A percentile compares a stretch with the other conserved stretches of the same genome.
phyloP scores from a whole-genome alignment of 2,888 invertebrate genomes.

The Heteromurus nitidus region DNA sequence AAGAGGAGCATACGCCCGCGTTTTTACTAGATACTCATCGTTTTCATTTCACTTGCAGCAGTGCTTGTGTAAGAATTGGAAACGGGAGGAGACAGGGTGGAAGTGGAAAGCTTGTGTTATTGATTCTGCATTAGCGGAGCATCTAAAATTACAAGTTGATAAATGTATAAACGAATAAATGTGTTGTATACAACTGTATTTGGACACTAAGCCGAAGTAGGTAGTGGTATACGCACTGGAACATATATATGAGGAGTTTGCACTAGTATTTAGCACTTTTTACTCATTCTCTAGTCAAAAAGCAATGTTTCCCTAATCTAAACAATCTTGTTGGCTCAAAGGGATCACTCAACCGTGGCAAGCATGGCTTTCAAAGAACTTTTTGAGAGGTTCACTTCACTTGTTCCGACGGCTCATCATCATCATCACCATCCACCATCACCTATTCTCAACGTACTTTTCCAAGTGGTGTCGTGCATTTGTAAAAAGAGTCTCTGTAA shows the following conservation, averaged over 20 bases:
- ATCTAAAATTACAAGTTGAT: constrained; percentile 18
- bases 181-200: too few relatives aligned
- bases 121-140: constrained; percentile 46
- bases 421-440: constrained; percentile 14
- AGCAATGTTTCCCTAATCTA: constrained; percentile 57
- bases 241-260: background rate
- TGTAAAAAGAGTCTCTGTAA: background rate
- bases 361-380: constrained; percentile 45
- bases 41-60: background rate
- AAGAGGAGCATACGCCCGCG: background rate
- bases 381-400: constrained; percentile 53
- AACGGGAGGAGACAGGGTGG: too few relatives aligned
- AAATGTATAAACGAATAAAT: background rate
- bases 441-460: background rate
- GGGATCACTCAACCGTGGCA: constrained; percentile 49
- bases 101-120: constrained; percentile 12
- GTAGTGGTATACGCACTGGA: too few relatives aligned
- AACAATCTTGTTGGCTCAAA: constrained; percentile 57
- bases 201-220: too few relatives aligned
- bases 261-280: constrained; percentile 35
- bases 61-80: too few relatives aligned
- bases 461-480: background rate
- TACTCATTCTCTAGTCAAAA: constrained; percentile 57
- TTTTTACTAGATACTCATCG: background rate
- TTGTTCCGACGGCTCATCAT: constrained; percentile 42